phyloP scores from a whole-genome alignment of 2,113 vertebrate species.

The Dendropsophus ebraccatus region DNA sequence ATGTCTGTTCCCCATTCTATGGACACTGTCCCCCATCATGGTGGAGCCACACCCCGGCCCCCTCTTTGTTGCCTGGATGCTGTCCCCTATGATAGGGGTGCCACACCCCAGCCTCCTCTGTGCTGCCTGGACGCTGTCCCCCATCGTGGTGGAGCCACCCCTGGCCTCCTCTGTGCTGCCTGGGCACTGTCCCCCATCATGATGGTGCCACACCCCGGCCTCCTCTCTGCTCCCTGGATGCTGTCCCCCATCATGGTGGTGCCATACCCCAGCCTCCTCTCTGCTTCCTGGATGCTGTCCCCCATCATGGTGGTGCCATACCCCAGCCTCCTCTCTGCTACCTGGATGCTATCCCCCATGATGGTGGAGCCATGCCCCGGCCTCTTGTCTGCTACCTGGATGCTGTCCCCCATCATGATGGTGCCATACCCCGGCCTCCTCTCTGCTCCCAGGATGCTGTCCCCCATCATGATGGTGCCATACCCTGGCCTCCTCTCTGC shows the following conservation, averaged over 20 bases:
- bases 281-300: background rate
- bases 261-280: background rate
- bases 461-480: background rate
- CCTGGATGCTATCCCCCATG: background rate
- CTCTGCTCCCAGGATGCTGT: background rate
- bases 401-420: background rate
- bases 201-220: background rate
- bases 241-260: background rate
- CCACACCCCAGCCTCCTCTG: background rate
- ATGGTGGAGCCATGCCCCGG: background rate
- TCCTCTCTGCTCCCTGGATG: background rate
- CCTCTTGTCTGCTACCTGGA: background rate
- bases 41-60: background rate
- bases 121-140: slow-evolving; percentile 1
- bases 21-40: background rate
- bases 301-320: background rate
- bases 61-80: background rate
- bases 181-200: background rate
- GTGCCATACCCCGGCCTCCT: background rate
- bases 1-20: background rate
- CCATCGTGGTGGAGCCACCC: background rate
- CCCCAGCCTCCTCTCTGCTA: background rate
- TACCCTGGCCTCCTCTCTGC: background rate
- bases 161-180: background rate
- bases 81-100: background rate